phyloP scores from a whole-genome alignment of 2,113 vertebrate genomes.

The Pogona vitticeps region DNA sequence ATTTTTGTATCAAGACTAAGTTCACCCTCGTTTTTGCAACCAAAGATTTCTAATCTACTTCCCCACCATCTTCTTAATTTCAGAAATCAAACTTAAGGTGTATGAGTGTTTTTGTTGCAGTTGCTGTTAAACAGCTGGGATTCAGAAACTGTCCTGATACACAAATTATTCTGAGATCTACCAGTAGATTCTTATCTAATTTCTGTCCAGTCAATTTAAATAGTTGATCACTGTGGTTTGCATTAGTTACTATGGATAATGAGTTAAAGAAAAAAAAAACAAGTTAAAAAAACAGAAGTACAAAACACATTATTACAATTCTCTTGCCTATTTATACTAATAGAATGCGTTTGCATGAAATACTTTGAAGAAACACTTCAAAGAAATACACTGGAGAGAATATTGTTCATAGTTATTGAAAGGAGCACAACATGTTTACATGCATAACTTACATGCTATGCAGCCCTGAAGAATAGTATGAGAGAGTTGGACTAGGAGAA shows the following conservation, averaged over 20 bases:
- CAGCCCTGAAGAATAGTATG: conserved; percentile 97
- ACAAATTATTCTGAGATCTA: not conserved
- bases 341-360: not conserved
- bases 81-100: not conserved
- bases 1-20: not conserved
- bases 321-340: not conserved
- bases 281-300: not conserved
- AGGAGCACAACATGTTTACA: not conserved
- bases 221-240: not conserved
- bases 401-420: not conserved
- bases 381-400: not conserved
- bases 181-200: not conserved
- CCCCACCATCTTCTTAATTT: not conserved
- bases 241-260: not conserved
- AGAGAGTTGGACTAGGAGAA: conserved; percentile 95
- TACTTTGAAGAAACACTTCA: not conserved
- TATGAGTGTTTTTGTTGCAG: not conserved
- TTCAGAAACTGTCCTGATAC: not conserved
- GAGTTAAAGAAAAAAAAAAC: not conserved
- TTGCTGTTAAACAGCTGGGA: not conserved
- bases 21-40: not conserved
- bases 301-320: not conserved
- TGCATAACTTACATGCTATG: conserved; percentile 90
- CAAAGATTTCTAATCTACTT: not conserved
- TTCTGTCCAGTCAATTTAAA: not conserved